phyloP scores from a whole-genome alignment of 1,140 invertebrate species.

The Penaeus chinensis region DNA sequence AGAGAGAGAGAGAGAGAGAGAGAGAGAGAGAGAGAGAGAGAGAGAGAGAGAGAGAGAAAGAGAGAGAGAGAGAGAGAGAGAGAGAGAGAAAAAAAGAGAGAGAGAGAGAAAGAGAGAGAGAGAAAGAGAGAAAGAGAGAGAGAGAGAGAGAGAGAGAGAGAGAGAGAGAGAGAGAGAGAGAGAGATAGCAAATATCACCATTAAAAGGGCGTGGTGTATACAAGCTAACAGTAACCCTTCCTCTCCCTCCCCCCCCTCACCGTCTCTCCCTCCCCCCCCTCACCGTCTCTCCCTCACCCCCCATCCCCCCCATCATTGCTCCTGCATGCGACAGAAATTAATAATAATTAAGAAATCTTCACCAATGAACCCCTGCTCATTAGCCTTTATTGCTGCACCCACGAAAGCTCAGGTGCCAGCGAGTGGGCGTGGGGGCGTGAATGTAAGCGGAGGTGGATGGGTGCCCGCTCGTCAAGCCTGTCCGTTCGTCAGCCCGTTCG shows the following conservation, averaged over 20 bases:
- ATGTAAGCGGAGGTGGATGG: too few relatives aligned
- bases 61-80: neutral
- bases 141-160: too few relatives aligned
- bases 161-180: neutral
- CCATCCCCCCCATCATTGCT: neutral
- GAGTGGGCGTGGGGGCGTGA: too few relatives aligned
- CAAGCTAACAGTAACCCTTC: neutral
- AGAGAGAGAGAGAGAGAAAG: neutral
- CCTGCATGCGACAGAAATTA: neutral
- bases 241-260: neutral
- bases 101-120: neutral
- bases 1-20: too few relatives aligned
- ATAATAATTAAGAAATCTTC: conserved; percentile 4
- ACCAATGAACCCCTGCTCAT: neutral
- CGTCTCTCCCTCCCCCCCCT: neutral
- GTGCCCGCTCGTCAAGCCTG: too few relatives aligned
- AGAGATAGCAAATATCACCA: neutral
- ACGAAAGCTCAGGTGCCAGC: neutral
- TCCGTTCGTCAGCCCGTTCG: neutral
- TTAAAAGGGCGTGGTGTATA: neutral
- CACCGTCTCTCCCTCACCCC: neutral
- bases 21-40: neutral
- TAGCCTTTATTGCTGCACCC: neutral
- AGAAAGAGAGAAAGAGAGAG: too few relatives aligned
- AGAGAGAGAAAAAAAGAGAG: neutral